These are phyloP conservation scores for Rhingia campestris DNA, from an alignment of 2,888 invertebrate species.

Conservation along the genomic window DNA sequence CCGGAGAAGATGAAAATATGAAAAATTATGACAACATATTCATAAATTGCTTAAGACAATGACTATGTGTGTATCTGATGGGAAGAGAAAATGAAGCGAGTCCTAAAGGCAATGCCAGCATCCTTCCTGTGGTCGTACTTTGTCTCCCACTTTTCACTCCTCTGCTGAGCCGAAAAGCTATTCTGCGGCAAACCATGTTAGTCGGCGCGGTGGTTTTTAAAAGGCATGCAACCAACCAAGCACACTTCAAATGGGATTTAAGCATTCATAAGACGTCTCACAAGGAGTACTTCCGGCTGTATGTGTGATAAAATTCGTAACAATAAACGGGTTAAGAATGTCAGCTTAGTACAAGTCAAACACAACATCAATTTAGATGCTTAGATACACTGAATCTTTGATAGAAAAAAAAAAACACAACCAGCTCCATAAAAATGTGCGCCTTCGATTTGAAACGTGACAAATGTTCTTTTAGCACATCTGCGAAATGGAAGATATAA, in stretches of 20 bases:
- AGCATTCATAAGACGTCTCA: constrained; percentile 36
- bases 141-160: constrained; percentile 13
- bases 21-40: constrained; percentile 71
- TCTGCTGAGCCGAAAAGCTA: constrained; percentile 47
- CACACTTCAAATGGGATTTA: constrained; percentile 28
- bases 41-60: constrained; percentile 71
- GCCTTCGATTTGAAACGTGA: constrained; percentile 62
- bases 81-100: constrained; percentile 1
- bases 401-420: constrained; percentile 36
- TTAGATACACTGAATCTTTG: background rate
- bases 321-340: constrained; percentile 64
- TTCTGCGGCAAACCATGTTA: constrained; percentile 63
- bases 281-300: constrained; percentile 37
- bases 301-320: constrained; percentile 34
- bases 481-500: constrained; percentile 29
- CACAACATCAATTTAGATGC: constrained; percentile 16
- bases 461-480: constrained; percentile 30
- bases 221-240: constrained; percentile 14
- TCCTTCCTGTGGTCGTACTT: constrained; percentile 10
- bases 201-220: constrained; percentile 43
- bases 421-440: constrained; percentile 13
- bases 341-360: constrained; percentile 57
- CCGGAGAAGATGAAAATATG: constrained; percentile 41
- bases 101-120: constrained; percentile 24
- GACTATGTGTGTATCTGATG: constrained; percentile 16